Evolutionary conservation across 1,140 invertebrate species (phyloP).

Genomic region (Diuraphis noxia): DNA sequence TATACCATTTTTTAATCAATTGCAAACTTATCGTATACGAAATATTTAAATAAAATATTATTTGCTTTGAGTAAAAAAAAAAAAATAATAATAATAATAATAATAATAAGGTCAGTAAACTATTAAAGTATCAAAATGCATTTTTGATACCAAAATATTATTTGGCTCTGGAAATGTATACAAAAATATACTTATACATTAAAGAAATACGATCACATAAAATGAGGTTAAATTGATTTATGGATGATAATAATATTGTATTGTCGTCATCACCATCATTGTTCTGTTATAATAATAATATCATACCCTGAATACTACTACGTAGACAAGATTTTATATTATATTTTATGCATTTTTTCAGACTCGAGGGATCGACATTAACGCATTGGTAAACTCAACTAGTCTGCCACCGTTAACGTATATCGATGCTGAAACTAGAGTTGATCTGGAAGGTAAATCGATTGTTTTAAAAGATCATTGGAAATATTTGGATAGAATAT

Average conservation of each 20-base stretch:
- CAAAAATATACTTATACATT: not conserved
- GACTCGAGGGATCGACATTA: constrained; percentile 41
- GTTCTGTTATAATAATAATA: not conserved
- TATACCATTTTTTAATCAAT: not conserved
- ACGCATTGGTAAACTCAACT: constrained; percentile 37
- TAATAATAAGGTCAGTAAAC: not conserved
- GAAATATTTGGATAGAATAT: constrained; percentile 45
- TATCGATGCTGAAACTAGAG: constrained; percentile 15
- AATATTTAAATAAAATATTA: not conserved
- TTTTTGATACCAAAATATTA: not conserved
- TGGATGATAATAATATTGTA: not conserved
- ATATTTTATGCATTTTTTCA: not conserved
- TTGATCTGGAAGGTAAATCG: constrained; percentile 31
- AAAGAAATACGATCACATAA: not conserved
- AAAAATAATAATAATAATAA: not conserved
- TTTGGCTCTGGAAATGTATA: not conserved
- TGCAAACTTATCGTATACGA: not conserved
- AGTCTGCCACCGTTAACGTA: constrained; percentile 31
- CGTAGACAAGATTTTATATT: not conserved
- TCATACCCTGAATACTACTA: not conserved
- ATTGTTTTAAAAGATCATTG: constrained; percentile 50
- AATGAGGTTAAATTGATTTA: not conserved
- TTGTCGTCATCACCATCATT: not conserved
- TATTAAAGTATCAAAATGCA: not conserved
- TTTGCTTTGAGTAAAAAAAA: not conserved